Base-by-base conservation (phyloP, 2,888 invertebrate species). In the Lycaena phlaeas region DNA sequence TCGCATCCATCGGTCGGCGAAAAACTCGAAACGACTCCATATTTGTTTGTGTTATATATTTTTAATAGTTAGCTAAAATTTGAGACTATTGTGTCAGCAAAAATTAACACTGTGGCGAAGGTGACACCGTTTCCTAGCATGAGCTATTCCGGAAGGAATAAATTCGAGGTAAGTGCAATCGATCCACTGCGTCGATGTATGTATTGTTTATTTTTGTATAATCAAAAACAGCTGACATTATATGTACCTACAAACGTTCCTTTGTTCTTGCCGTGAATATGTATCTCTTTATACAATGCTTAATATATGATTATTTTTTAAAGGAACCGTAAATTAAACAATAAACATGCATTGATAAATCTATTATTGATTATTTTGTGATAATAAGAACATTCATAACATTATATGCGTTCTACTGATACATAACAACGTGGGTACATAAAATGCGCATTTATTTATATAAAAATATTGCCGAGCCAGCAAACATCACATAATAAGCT, bases 131-230 rank as follows among this genome's bases (percentile, higher is more conserved):
- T 73, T 61, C 75, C 86, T 60, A 79, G 61, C 61, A 89, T 88
- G 88, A 85, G 84, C 72, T 87, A 87, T 81, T 87, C 87, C 66
- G 87, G 86, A 59, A 86, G 88, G 79, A 88, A 86, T 73, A 88
- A 87, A 77, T 87, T 88, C 68, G 88, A 89, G 86, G 89, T 88
- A 66, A 71, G 86, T 64, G 45, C 36, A 31, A 53, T 57, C 48
- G 55, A 59, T 60, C 44, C 38, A 40, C 41, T 10, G 38, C 36
- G 36, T 48, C 34, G 40, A 40, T 63, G 62, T 74, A 40, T 63
- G 62, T 74, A 71, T 75, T 75, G 39, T 81, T 74, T 82, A 73
- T 81, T 79, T 75, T 76, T 65, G 56, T 71, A 76, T 75, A 78
- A 75, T 74, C 63, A 65, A 66, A 77, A 88, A 87, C 88, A 88